phyloP scores from a whole-genome alignment of 1,140 invertebrate species.

The Lysiphlebus fabarum region DNA sequence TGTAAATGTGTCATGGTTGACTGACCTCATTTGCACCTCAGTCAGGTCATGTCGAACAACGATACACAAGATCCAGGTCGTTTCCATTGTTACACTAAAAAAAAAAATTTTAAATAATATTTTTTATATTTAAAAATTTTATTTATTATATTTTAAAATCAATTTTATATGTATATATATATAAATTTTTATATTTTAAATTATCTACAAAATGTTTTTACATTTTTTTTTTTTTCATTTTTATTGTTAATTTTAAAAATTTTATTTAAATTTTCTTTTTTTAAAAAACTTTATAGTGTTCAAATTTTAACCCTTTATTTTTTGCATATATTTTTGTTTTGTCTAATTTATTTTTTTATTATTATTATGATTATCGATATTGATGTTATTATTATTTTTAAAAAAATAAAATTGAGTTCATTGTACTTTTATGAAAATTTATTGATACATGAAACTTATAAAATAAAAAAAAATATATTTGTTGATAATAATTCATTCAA shows the following conservation, averaged over 20 bases:
- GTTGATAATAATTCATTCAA: too few species aligned
- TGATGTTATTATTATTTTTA: too few species aligned
- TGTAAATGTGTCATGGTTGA: conserved; percentile 23
- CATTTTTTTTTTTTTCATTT: background rate
- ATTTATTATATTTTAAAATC: conserved; percentile 7
- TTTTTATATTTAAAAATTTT: background rate
- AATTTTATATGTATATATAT: too few species aligned
- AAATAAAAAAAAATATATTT: too few species aligned
- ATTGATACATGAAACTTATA: too few species aligned
- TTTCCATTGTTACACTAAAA: background rate
- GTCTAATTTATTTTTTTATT: too few species aligned
- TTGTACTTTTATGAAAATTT: too few species aligned
- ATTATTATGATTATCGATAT: too few species aligned
- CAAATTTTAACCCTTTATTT: too few species aligned
- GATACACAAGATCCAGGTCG: conserved; percentile 27
- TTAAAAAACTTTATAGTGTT: background rate
- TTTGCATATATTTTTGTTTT: too few species aligned
- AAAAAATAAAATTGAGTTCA: too few species aligned
- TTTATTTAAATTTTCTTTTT: background rate
- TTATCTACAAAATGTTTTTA: conserved; percentile 2
- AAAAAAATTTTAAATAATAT: conserved; percentile 6
- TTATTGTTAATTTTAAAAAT: background rate
- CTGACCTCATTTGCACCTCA: conserved; percentile 28
- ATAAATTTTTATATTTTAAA: too few species aligned
- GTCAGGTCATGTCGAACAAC: conserved; percentile 26